These are phyloP conservation scores for Eilema sororculum DNA, from an alignment of 2,888 invertebrate species.

Conservation along the genomic window DNA sequence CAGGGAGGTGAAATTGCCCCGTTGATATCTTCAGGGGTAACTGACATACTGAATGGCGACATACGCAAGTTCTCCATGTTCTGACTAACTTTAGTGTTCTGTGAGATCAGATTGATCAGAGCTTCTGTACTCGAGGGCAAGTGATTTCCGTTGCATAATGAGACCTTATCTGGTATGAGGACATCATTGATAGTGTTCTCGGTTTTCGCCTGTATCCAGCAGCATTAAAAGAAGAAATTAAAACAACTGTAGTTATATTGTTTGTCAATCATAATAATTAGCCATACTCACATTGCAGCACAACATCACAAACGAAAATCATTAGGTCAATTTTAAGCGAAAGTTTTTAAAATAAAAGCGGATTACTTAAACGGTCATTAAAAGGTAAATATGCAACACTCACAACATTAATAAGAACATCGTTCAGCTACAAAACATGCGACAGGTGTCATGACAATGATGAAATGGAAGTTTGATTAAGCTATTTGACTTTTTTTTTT, in stretches of 20 bases:
- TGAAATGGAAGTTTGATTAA: background rate
- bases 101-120: slow-evolving; percentile 67
- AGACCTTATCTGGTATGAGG: slow-evolving; percentile 49
- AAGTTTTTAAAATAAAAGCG: background rate
- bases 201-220: slow-evolving; percentile 59
- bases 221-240: slow-evolving; percentile 53
- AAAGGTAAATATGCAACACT: slow-evolving; percentile 5
- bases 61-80: slow-evolving; percentile 67
- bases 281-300: slow-evolving; percentile 5
- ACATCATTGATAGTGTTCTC: slow-evolving; percentile 51
- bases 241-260: slow-evolving; percentile 8
- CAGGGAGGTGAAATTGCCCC: slow-evolving; percentile 61
- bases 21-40: slow-evolving; percentile 58
- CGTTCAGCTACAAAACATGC: slow-evolving; percentile 42
- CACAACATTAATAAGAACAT: slow-evolving; percentile 23
- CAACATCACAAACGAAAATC: slow-evolving; percentile 4
- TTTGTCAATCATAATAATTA: background rate
- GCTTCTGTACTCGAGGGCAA: slow-evolving; percentile 61
- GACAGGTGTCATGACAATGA: slow-evolving; percentile 21
- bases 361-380: background rate
- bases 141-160: slow-evolving; percentile 65
- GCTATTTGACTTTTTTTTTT: no score
- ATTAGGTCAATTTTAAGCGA: background rate
- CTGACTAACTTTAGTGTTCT: slow-evolving; percentile 59
- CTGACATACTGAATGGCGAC: slow-evolving; percentile 61